These are phyloP conservation scores for Netelia virgata DNA, from an alignment of 2,888 invertebrate species.

Conservation along the genomic window DNA sequence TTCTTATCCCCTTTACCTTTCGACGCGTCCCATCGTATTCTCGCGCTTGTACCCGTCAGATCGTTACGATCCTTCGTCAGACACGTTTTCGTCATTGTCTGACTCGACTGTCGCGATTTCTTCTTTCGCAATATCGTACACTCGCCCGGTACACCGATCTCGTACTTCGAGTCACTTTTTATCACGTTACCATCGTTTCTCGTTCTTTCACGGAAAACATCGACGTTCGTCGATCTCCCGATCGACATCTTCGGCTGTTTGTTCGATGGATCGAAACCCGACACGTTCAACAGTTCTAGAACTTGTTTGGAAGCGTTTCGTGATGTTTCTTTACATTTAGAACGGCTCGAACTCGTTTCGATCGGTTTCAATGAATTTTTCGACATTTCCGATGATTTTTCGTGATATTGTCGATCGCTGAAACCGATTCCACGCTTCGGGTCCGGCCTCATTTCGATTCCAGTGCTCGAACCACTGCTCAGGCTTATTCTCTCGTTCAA, in stretches of 20 bases:
- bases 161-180: slow-evolving; percentile 78
- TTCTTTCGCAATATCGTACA: slow-evolving; percentile 72
- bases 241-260: slow-evolving; percentile 56
- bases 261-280: slow-evolving; percentile 72
- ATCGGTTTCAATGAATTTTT: slow-evolving; percentile 25
- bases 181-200: slow-evolving; percentile 72
- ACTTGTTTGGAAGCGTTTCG: slow-evolving; percentile 53
- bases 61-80: slow-evolving; percentile 58
- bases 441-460: slow-evolving; percentile 77
- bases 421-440: slow-evolving; percentile 77
- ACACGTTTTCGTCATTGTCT: slow-evolving; percentile 47
- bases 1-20: slow-evolving; percentile 78
- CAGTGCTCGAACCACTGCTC: slow-evolving; percentile 81
- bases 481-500: slow-evolving; percentile 83
- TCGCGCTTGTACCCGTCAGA: slow-evolving; percentile 69
- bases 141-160: slow-evolving; percentile 76
- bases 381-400: slow-evolving; percentile 32
- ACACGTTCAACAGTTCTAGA: slow-evolving; percentile 79
- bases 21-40: slow-evolving; percentile 75
- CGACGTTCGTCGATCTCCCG: slow-evolving; percentile 40
- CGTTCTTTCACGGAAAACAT: slow-evolving; percentile 52
- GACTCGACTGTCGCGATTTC: slow-evolving; percentile 49
- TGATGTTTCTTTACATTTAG: slow-evolving; percentile 32
- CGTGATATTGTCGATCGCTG: slow-evolving; percentile 70
- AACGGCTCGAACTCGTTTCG: slow-evolving; percentile 8